Conservation (phyloP, 2,797 vertebrate species). For the Diceros bicornis region DNA sequence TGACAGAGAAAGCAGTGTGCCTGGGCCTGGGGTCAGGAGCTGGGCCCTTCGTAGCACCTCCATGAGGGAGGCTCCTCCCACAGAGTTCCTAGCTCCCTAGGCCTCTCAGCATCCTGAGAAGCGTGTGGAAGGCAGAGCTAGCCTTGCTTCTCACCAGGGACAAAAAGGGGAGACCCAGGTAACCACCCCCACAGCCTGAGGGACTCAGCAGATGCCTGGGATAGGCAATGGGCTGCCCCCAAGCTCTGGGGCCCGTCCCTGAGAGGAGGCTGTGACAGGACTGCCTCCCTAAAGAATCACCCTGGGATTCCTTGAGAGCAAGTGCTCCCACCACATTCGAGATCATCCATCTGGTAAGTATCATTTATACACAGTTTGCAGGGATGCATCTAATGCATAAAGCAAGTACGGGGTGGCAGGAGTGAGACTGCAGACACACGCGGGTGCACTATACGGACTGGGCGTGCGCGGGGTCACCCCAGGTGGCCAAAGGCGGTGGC, state of each 20-base stretch:
- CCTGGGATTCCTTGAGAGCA: neutral
- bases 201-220: neutral
- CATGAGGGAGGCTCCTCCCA: neutral
- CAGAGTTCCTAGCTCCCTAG: neutral
- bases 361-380: neutral
- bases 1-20: constrained; percentile 57
- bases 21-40: constrained; percentile 23
- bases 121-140: neutral
- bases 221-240: neutral
- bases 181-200: neutral
- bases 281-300: neutral
- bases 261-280: neutral
- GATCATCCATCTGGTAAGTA: neutral
- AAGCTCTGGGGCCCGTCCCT: neutral
- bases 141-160: constrained; percentile 56
- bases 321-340: neutral
- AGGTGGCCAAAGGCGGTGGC: constrained; percentile 69
- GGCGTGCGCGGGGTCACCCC: neutral
- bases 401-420: neutral
- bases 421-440: neutral
- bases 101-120: neutral
- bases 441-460: neutral
- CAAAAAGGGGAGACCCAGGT: neutral
- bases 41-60: neutral
- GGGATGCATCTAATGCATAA: neutral